phyloP scores from a whole-genome alignment of 2,888 invertebrate genomes.

The Phyto melanocephala region DNA sequence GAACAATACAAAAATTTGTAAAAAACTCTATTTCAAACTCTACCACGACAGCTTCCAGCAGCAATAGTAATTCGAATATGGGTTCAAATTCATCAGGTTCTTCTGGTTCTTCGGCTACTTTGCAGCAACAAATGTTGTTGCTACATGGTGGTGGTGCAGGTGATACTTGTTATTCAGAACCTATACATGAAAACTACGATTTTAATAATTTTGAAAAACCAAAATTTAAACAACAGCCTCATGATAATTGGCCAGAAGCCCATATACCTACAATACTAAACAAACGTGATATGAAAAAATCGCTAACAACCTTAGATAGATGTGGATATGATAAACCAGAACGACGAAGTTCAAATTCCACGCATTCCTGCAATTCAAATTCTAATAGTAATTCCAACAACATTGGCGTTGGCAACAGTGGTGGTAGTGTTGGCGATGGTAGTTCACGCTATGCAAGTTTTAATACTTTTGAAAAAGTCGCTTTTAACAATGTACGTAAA shows the following conservation, averaged over 20 bases:
- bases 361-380: conserved; percentile 75
- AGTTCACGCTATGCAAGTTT: conserved; percentile 71
- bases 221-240: conserved; percentile 73
- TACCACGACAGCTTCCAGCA: conserved; percentile 67
- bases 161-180: conserved; percentile 78
- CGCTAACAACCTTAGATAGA: conserved; percentile 69
- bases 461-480: conserved; percentile 75
- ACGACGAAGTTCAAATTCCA: conserved; percentile 76
- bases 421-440: conserved; percentile 63
- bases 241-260: conserved; percentile 69
- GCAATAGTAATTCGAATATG: conserved; percentile 54
- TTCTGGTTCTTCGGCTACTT: conserved; percentile 69
- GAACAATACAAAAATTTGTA: conserved; percentile 64
- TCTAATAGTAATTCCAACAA: conserved; percentile 57
- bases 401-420: background rate
- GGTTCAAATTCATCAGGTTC: conserved; percentile 57
- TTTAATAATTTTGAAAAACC: conserved; percentile 84
- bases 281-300: conserved; percentile 63
- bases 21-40: conserved; percentile 67
- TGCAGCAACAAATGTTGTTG: conserved; percentile 73
- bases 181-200: conserved; percentile 75
- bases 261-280: conserved; percentile 36
- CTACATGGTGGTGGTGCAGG: conserved; percentile 64
- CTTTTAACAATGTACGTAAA: conserved; percentile 75
- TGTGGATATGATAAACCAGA: conserved; percentile 74